Percentiles rank a stretch among this genome's conserved stretches.
These are phyloP conservation scores for Epistrophe eligans DNA, from an alignment of 2,888 invertebrate species.

Conservation along the genomic window DNA sequence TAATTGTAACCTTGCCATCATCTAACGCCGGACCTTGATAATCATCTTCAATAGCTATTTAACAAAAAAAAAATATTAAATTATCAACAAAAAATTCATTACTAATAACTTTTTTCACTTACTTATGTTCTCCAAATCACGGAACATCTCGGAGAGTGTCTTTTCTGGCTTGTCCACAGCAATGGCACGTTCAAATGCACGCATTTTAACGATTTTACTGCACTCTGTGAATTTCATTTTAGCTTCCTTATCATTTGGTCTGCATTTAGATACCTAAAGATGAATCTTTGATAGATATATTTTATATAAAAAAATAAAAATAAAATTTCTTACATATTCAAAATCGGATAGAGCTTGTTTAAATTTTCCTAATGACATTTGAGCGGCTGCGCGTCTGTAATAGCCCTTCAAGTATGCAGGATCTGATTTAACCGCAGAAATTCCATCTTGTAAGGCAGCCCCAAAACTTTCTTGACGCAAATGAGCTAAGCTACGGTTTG, in stretches of 20 bases:
- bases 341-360: slow-evolving; percentile 98
- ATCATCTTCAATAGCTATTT: slow-evolving; percentile 95
- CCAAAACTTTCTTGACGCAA: slow-evolving; percentile 97
- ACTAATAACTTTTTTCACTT: slow-evolving; percentile 77
- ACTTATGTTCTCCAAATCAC: slow-evolving; percentile 96
- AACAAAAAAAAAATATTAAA: slow-evolving; percentile 21
- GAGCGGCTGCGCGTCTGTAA: slow-evolving; percentile 97
- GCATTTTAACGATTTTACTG: slow-evolving; percentile 96
- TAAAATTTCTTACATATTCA: slow-evolving; percentile 91
- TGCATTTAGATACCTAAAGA: slow-evolving; percentile 92
- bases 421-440: slow-evolving; percentile 95
- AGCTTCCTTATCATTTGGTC: slow-evolving; percentile 97
- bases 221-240: slow-evolving; percentile 96
- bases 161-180: slow-evolving; percentile 95
- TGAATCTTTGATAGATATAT: background rate
- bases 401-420: slow-evolving; percentile 97
- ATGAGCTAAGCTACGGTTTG: slow-evolving; percentile 98
- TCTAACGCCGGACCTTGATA: slow-evolving; percentile 96
- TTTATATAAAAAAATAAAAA: background rate
- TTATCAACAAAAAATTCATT: background rate
- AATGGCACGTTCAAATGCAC: slow-evolving; percentile 98
- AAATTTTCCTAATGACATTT: slow-evolving; percentile 99
- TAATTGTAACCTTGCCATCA: slow-evolving; percentile 93
- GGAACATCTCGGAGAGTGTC: slow-evolving; percentile 91
- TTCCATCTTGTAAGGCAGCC: slow-evolving; percentile 95